A percentile compares a stretch with the other conserved stretches of the same genome.
Evolutionary conservation across 2,113 vertebrate genomes (phyloP).

Genomic region (Falcunculus frontatus): DNA sequence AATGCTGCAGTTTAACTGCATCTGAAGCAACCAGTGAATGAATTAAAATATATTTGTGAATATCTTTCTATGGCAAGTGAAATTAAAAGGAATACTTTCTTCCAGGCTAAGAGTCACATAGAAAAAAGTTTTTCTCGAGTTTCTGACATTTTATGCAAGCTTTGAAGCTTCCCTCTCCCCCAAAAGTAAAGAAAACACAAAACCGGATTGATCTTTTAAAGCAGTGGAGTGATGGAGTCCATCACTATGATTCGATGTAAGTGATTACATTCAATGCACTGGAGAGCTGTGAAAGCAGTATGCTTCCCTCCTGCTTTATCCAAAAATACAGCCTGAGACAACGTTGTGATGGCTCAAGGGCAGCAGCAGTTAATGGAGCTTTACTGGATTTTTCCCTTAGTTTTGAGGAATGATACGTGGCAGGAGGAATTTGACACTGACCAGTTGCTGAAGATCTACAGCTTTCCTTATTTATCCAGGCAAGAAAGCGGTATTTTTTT

Average conservation of each 20-base stretch:
- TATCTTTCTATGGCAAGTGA: not conserved
- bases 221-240: not conserved
- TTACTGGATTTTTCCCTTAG: not conserved
- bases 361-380: not conserved
- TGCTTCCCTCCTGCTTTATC: not conserved
- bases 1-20: not conserved
- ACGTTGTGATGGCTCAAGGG: not conserved
- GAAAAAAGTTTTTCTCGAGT: not conserved
- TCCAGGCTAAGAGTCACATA: not conserved
- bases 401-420: not conserved
- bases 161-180: not conserved
- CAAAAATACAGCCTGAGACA: not conserved
- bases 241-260: accelerated
- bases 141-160: not conserved
- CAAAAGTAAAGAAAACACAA: not conserved
- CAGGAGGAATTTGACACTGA: not conserved
- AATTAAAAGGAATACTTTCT: not conserved
- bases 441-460: not conserved
- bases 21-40: not conserved
- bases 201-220: not conserved
- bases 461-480: not conserved
- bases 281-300: not conserved
- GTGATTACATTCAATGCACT: not conserved
- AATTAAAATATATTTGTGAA: not conserved
- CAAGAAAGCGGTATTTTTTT: not conserved